Percentiles rank a stretch among this genome's conserved stretches.
Evolutionary conservation across 2,888 invertebrate genomes (phyloP).

Genomic region (Drosophila putrida): DNA sequence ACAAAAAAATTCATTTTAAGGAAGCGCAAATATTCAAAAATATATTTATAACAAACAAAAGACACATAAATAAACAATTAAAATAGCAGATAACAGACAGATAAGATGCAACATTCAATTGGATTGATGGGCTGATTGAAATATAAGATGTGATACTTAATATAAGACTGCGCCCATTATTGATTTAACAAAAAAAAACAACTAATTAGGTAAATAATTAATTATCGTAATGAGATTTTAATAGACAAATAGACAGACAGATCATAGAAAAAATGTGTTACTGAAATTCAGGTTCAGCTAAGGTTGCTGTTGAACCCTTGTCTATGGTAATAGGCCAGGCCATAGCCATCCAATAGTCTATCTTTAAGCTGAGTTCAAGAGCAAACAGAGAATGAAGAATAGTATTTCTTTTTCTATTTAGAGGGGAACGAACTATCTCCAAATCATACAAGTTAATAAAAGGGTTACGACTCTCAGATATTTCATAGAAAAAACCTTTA

Average conservation of each 20-base stretch:
- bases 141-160: slow-evolving; percentile 2
- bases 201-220: slow-evolving; percentile 14
- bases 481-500: slow-evolving; percentile 6
- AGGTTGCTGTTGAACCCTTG: slow-evolving; percentile 13
- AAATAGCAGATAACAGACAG: slow-evolving; percentile 32
- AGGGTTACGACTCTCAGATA: slow-evolving; percentile 10
- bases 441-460: not conserved
- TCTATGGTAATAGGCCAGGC: slow-evolving; percentile 18
- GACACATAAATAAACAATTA: slow-evolving; percentile 40
- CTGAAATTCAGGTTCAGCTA: slow-evolving; percentile 4
- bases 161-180: not conserved
- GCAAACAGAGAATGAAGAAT: not conserved
- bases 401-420: not conserved
- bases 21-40: slow-evolving; percentile 55
- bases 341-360: slow-evolving; percentile 33
- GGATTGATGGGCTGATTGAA: slow-evolving; percentile 23
- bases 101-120: slow-evolving; percentile 45
- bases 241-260: slow-evolving; percentile 20
- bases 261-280: slow-evolving; percentile 35
- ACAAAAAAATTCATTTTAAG: slow-evolving; percentile 51
- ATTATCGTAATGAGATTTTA: slow-evolving; percentile 38
- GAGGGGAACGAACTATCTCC: slow-evolving; percentile 7
- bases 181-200: slow-evolving; percentile 5
- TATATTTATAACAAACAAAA: slow-evolving; percentile 23
- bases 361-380: slow-evolving; percentile 12